Evolutionary conservation across 2,888 invertebrate genomes (phyloP), one percentile per base, ranked within the genome.

Genomic region (Acanthoscelides obtectus): DNA sequence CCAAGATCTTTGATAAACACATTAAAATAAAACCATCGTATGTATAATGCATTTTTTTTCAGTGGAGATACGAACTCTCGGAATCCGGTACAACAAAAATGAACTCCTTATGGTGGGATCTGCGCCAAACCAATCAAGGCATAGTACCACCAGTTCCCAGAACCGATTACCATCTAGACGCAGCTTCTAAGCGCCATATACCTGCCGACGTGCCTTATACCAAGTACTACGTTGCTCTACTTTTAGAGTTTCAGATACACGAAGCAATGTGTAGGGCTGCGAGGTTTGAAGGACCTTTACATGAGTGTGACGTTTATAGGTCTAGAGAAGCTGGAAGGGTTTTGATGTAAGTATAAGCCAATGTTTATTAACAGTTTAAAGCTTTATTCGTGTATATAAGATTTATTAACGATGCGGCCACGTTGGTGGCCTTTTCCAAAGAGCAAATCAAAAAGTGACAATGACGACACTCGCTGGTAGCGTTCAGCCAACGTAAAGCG

Each of bases 181-280:
- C 95, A 0, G 95, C 92, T 0, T 89, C 95, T 0, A 96, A 95
- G 80, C 93, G 93, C 81, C 95, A 96, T 81, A 87, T 96, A 6
- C 90, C 93, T 3, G 91, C 93, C 2, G 93, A 95, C 84, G 88
- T 90, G 85, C 89, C 90, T 73, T 91, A 88, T 84, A 88, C 88
- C 77, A 92, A 94, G 82, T 96, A 96, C 84, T 96, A 95, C 83
- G 90, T 96, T 1, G 92, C 93, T 0, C 89, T 92, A 20, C 87
- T 96, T 4, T 85, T 96, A 71, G 94, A 96, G 86, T 96, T 96
- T 86, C 96, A 96, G 87, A 89, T 96, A 69, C 93, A 92, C 82
- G 91, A 94, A 78, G 90, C 93, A 64, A 86, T 96, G 72, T 96
- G 96, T 81, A 83, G 87, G 0, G 93, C 90, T 1, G 88, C 94